phyloP scores from a whole-genome alignment of 2,888 invertebrate genomes.

The Caenorhabditis sp. region DNA sequence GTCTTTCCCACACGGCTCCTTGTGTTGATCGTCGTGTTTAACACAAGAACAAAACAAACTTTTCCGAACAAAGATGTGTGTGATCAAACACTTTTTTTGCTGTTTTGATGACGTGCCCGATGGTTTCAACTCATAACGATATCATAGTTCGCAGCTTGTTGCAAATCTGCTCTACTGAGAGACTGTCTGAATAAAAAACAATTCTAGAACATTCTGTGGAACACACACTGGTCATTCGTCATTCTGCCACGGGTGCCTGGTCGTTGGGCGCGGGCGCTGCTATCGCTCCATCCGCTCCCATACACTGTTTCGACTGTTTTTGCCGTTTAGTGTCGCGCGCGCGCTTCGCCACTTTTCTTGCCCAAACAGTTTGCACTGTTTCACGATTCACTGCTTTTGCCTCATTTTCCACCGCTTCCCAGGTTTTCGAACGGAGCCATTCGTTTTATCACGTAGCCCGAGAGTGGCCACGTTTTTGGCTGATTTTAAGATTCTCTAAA shows the following conservation, averaged over 20 bases:
- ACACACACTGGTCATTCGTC: slow-evolving; percentile 39
- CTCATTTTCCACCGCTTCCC: slow-evolving; percentile 22
- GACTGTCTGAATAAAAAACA: background rate
- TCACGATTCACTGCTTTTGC: slow-evolving; percentile 36
- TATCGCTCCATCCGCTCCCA: slow-evolving; percentile 45
- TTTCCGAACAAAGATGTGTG: slow-evolving; percentile 27
- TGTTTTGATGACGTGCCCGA: slow-evolving; percentile 25
- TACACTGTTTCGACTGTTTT: slow-evolving; percentile 43
- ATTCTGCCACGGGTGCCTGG: slow-evolving; percentile 48
- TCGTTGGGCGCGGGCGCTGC: slow-evolving; percentile 27
- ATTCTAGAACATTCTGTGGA: slow-evolving; percentile 26
- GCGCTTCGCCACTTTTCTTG: slow-evolving; percentile 30
- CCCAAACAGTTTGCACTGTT: slow-evolving; percentile 54
- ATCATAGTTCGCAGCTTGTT: background rate
- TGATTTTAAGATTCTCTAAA: background rate
- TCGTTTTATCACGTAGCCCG: slow-evolving; percentile 24
- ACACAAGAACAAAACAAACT: slow-evolving; percentile 43
- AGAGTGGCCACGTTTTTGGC: background rate
- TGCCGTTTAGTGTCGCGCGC: slow-evolving; percentile 50
- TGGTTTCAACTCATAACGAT: background rate
- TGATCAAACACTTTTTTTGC: slow-evolving; percentile 29
- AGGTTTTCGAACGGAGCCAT: slow-evolving; percentile 12
- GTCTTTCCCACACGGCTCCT: background rate
- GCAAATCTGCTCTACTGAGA: slow-evolving; percentile 12
- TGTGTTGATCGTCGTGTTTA: slow-evolving; percentile 21